Base-by-base conservation (phyloP, 2,797 vertebrate species). In the Eulemur albifrons region DNA sequence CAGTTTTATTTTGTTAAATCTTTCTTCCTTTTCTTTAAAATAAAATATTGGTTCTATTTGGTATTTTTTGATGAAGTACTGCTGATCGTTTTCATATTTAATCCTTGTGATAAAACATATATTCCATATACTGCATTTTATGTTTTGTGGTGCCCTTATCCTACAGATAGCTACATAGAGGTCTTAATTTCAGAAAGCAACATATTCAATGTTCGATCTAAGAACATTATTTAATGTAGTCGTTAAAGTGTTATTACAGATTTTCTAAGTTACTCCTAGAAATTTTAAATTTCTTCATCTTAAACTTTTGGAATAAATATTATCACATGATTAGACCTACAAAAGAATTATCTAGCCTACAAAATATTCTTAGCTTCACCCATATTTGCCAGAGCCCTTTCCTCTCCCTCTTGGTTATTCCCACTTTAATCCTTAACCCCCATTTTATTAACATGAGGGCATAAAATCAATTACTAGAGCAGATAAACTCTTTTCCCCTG, bases 161-260 rank as follows among this genome's bases (percentile, higher is more conserved):
- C 52, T 93, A 73, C 25, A 69, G 43, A 86, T 65, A 96, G 12
- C 15, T 69, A 23, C 67, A 69, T 6, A 80, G 61, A 88, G 38
- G 40, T 90, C 85, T 90, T 61, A 32, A 70, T 96, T 97, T 93
- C 27, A 89, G 23, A 94, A 94, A 92, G 40, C 40, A 83, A 63
- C 25, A 59, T 76, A 80, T 89, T 94, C 89, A 93, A 95, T 65
- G 8, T 70, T 57, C 3, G 4, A 23, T 57, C 9, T 57, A 57
- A 57, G 54, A 57, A 57, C 54, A 57, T 57, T 72, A 80, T 89
- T 94, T 89, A 93, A 95, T 65, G 8, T 70, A 81, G 40, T 96
- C 5, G 72, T 23, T 88, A 67, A 10, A 69, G 1, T 70, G 7
- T 67, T 61, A 15, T 25, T 50, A 43, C 73, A 15, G 7, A 48